Evolutionary conservation across 2,113 vertebrate species (phyloP).

Genomic region (Pipra filicauda): DNA sequence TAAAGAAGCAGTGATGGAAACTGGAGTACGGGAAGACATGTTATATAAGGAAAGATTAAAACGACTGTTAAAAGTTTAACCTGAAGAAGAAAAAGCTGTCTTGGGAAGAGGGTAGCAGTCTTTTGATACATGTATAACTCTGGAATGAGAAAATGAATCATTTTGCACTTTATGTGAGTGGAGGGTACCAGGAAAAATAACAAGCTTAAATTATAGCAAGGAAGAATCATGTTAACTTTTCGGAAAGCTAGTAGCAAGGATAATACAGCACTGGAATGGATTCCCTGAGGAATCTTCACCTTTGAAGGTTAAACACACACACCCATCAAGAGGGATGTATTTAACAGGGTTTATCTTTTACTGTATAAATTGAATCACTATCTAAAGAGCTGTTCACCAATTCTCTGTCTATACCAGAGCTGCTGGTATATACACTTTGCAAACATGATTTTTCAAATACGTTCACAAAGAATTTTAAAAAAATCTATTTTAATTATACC

Average conservation of each 20-base stretch:
- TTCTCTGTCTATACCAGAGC: background rate
- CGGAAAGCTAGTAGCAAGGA: background rate
- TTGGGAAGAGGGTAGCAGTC: background rate
- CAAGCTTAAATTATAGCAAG: background rate
- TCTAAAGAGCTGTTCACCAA: background rate
- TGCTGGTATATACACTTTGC: background rate
- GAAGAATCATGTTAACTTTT: background rate
- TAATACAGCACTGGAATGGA: background rate
- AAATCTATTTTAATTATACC: background rate
- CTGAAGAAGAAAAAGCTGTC: background rate
- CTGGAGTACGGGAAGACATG: accelerated
- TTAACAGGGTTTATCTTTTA: background rate
- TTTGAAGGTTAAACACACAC: background rate
- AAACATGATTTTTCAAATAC: background rate
- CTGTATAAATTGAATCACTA: background rate
- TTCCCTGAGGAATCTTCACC: background rate
- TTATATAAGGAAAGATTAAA: background rate
- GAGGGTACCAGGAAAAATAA: background rate
- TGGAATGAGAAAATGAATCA: background rate
- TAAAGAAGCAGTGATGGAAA: background rate
- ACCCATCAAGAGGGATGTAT: background rate
- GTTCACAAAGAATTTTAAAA: background rate
- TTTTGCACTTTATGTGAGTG: background rate
- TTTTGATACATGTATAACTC: background rate
- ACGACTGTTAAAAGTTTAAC: background rate